A percentile compares a stretch with the other conserved stretches of the same genome.
phyloP scores from a whole-genome alignment of 2,113 vertebrate species.

The Pygoscelis antarcticus region DNA sequence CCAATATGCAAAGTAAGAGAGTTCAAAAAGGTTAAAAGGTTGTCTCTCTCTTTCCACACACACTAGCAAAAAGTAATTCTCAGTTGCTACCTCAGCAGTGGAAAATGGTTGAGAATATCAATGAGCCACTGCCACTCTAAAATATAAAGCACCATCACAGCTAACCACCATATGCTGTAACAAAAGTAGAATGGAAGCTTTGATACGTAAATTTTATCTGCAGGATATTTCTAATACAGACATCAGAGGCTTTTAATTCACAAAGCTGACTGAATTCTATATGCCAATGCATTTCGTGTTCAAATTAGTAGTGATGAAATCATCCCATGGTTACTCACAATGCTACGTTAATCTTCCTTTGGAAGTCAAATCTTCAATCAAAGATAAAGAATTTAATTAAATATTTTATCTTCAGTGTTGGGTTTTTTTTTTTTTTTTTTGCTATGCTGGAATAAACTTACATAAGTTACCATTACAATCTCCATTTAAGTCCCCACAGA shows the following conservation, averaged over 20 bases:
- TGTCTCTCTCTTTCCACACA: not conserved
- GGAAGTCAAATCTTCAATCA: conserved; percentile 67
- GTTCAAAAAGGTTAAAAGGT: not conserved
- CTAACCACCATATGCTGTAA: conserved; percentile 29
- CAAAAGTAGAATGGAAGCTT: conserved; percentile 66
- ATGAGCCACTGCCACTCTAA: not conserved
- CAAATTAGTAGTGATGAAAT: conserved; percentile 73
- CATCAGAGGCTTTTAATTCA: conserved; percentile 72
- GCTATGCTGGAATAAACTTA: conserved; percentile 39
- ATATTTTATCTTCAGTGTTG: conserved; percentile 51
- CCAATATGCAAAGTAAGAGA: not conserved
- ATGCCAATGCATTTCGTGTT: conserved; percentile 64
- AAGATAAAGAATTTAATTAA: conserved; percentile 77
- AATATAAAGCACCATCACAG: not conserved
- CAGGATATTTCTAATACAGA: conserved; percentile 69
- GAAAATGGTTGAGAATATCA: conserved; percentile 2
- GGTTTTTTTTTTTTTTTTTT: not conserved
- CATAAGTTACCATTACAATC: conserved; percentile 8
- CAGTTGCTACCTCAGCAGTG: not conserved
- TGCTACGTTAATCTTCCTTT: conserved; percentile 62
- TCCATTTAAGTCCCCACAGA: conserved; percentile 26
- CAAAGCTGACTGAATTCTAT: conserved; percentile 56
- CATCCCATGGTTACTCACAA: conserved; percentile 61
- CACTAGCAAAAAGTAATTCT: not conserved
- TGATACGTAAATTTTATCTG: conserved; percentile 67